Evolutionary conservation across 2,888 invertebrate species (phyloP).

Genomic region (Pseudococcus viburni): DNA sequence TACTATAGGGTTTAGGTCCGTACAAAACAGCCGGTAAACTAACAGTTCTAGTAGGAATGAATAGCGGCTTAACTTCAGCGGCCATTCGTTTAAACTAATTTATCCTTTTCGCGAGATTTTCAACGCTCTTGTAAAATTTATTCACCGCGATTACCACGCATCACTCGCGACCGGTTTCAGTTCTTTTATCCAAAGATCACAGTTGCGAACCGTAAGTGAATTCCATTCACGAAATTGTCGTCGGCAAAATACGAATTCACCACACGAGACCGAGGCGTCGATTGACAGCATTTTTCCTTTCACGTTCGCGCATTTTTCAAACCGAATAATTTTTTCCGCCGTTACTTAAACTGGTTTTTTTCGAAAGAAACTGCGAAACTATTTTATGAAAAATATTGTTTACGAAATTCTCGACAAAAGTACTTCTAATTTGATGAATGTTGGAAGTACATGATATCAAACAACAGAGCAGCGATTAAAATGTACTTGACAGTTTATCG

Average conservation of each 20-base stretch:
- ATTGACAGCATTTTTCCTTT: conserved; percentile 1
- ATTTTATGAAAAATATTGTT: background rate
- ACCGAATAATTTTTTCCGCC: background rate
- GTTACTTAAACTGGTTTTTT: background rate
- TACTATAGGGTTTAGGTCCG: conserved; percentile 84
- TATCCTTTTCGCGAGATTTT: conserved; percentile 22
- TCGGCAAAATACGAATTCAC: background rate
- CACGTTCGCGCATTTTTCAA: conserved; percentile 1
- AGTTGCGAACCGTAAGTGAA: background rate
- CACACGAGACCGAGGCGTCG: background rate
- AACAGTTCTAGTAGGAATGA: conserved; percentile 69
- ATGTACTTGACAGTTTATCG: background rate
- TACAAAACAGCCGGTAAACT: conserved; percentile 77
- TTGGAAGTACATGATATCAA: background rate
- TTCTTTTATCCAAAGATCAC: background rate
- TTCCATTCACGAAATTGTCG: conserved; percentile 47
- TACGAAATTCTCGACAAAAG: background rate
- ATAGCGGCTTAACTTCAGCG: conserved; percentile 67
- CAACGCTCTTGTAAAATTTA: conserved; percentile 28
- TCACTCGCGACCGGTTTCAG: conserved; percentile 28
- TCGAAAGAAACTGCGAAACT: background rate
- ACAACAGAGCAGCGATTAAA: background rate
- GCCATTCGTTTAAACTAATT: conserved; percentile 45
- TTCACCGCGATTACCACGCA: background rate
- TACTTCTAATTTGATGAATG: background rate